phyloP scores from a whole-genome alignment of 1,140 invertebrate genomes.

The Pseudomyrmex gracilis region DNA sequence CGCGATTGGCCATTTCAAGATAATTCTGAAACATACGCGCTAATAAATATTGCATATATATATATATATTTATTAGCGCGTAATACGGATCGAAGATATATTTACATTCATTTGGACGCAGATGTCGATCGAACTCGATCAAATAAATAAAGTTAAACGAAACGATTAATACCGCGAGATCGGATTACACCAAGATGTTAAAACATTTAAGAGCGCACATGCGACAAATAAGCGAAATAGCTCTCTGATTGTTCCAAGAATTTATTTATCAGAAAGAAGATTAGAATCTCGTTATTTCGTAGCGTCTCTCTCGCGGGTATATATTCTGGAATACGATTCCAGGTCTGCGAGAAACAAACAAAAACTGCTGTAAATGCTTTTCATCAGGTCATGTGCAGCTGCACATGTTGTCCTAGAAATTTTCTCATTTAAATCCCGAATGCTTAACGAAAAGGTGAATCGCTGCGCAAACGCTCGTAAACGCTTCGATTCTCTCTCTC shows the following conservation, averaged over 20 bases:
- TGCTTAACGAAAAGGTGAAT: slow-evolving; percentile 20
- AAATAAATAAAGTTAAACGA: not conserved
- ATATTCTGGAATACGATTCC: not conserved
- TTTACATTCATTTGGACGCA: too few species aligned
- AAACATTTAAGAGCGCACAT: too few species aligned
- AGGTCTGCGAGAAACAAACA: not conserved
- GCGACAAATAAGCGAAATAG: too few species aligned
- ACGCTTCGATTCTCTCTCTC: not conserved
- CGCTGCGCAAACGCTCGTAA: slow-evolving; percentile 43
- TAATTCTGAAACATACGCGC: not conserved
- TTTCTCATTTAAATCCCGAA: slow-evolving; percentile 41
- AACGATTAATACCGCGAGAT: not conserved
- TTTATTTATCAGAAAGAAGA: too few species aligned
- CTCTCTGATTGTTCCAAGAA: too few species aligned
- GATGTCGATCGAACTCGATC: not conserved
- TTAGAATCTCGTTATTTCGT: not conserved
- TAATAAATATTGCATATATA: slow-evolving; percentile 12
- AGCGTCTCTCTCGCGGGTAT: not conserved
- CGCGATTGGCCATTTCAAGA: not conserved
- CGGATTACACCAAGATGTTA: not conserved
- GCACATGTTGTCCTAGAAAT: not conserved
- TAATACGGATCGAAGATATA: too few species aligned
- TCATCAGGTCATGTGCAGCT: not conserved
- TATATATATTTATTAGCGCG: too few species aligned
- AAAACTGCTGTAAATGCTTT: slow-evolving; percentile 16